Evolutionary conservation across 2,113 vertebrate species (phyloP).

Genomic region (Junco hyemalis): DNA sequence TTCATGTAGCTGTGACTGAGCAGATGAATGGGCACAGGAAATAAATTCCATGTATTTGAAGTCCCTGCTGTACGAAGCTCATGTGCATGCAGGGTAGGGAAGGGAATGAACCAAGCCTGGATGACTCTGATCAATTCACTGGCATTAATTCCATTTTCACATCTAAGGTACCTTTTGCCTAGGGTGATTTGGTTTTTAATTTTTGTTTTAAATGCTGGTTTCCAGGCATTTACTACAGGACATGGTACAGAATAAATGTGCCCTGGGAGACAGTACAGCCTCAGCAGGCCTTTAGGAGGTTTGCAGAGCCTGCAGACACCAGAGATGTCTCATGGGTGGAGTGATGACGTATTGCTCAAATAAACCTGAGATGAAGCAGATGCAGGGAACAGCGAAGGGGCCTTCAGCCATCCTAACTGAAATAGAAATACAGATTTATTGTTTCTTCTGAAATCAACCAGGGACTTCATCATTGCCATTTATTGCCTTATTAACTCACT

Average conservation of each 20-base stretch:
- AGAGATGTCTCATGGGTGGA: neutral
- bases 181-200: neutral
- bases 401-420: neutral
- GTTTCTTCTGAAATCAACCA: neutral
- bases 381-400: neutral
- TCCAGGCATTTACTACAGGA: neutral
- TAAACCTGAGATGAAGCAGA: neutral
- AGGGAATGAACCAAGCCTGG: neutral
- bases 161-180: neutral
- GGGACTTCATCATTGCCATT: neutral
- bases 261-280: neutral
- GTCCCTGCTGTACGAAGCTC: rapidly evolving
- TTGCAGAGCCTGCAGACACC: neutral
- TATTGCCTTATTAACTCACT: neutral
- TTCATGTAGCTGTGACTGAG: neutral
- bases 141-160: neutral
- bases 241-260: neutral
- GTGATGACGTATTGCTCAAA: neutral
- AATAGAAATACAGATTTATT: neutral
- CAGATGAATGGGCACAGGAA: neutral
- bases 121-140: neutral
- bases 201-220: neutral
- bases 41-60: neutral
- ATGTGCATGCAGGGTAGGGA: neutral
- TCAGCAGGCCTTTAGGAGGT: neutral